Base-by-base conservation (phyloP, 2,888 invertebrate species). In the Liposcelis brunnea region DNA sequence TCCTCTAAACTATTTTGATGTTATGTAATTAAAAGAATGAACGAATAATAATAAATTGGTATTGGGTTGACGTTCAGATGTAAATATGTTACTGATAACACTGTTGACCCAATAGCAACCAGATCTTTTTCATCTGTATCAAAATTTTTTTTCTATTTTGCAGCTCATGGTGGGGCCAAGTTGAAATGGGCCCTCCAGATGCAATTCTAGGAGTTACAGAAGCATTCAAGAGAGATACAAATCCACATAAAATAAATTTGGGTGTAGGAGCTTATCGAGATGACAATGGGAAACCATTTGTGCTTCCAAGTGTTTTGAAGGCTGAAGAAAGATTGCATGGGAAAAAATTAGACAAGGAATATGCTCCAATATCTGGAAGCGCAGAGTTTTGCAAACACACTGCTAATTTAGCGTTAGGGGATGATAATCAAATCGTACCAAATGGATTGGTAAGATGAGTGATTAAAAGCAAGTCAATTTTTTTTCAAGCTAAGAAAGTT, bases 201-300 rank as follows among this genome's bases (percentile, higher is more conserved):
- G 86, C 89, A 18, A 99, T 99, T 67, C 69, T 99, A 43, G 98
- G 98, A 32, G 84, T 98, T 35, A 86, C 94, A 1, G 98, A 99
- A 63, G 97, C 97, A 1, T 98, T 72, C 66, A 95, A 90, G 61
- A 75, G 69, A 49, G 97, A 98, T 61, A 68, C 71, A 2, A 83
- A 90, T 61, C 77, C 90, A 0, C 89, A 89, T 55, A 99, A 98
- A 67, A 84, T 98, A 50, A 99, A 98, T 65, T 74, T 99, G 43
- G 95, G 95, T 49, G 91, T 79, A 2, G 91, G 91, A 49, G 95
- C 98, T 7, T 99, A 99, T 65, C 75, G 98, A 54, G 95, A 97
- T 64, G 97, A 99, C 60, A 77, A 85, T 58, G 95, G 95, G 44
- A 94, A 97, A 67, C 97, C 98, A 2, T 94, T 76, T 63, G 78